Percentiles rank a stretch among this genome's conserved stretches.
Evolutionary conservation across 2,797 vertebrate species (phyloP).

Genomic region (Rhynchotus rufescens): DNA sequence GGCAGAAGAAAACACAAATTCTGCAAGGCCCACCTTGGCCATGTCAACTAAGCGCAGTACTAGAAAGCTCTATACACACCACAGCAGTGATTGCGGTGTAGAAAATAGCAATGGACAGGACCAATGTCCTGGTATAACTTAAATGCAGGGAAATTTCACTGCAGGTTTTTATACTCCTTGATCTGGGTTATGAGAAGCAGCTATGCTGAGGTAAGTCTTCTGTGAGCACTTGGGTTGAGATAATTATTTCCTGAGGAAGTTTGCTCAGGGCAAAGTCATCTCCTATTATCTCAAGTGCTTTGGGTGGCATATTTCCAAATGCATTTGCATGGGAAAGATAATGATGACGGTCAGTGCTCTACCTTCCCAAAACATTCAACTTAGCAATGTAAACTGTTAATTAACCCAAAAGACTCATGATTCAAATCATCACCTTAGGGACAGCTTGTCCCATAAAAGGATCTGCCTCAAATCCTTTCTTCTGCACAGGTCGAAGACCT

Average conservation of each 20-base stretch:
- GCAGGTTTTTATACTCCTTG: not conserved
- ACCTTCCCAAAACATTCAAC: not conserved
- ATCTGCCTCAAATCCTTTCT: not conserved
- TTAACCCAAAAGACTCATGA: not conserved
- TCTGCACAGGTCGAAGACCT: not conserved
- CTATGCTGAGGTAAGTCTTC: not conserved
- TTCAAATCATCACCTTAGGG: not conserved
- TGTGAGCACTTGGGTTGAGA: not conserved
- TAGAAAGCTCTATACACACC: not conserved
- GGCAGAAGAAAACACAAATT: not conserved
- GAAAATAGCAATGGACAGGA: not conserved
- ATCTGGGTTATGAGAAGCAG: not conserved
- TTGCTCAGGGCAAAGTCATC: not conserved
- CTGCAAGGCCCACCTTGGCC: not conserved
- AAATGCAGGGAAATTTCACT: not conserved
- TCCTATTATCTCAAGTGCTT: not conserved
- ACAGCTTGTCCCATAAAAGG: not conserved
- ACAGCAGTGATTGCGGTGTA: no score
- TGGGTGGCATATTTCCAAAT: not conserved
- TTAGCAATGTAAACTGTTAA: not conserved
- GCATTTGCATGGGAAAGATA: not conserved
- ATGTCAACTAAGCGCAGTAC: not conserved
- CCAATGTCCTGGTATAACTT: not conserved
- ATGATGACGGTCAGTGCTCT: not conserved
- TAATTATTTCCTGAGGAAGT: not conserved